Evolutionary conservation across 2,113 vertebrate genomes (phyloP), one percentile per base, ranked within the genome.

Genomic region (Gymnorhina tibicen): DNA sequence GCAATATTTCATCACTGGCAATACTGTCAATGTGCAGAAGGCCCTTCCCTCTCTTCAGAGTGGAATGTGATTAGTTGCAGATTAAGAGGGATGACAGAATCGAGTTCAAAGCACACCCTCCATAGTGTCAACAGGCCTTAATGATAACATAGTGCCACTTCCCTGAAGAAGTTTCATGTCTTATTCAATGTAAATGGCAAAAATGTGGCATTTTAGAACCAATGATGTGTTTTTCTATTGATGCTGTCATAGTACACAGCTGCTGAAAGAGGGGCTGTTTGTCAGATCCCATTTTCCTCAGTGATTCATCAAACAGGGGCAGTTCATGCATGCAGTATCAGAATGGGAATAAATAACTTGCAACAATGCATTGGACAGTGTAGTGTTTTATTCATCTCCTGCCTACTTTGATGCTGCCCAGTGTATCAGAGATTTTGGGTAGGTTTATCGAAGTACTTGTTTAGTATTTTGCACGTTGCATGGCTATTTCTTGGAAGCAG

Each of bases 51-150:
- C 96, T 75, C 63, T 93, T 95, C 96, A 80, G 97, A 93, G 97
- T 83, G 91, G 96, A 97, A 97, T 96, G 97, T 46, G 95, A 98
- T 97, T 98, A 98, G 76, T 95, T 97, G 94, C 96, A 98, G 98
- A 98, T 98, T 93, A 98, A 98, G 98, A 98, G 97, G 97, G 97
- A 98, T 98, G 98, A 98, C 97, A 97, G 97, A 97, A 64, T 14
- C 55, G 96, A 96, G 96, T 96, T 97, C 96, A 97, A 85, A 97
- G 97, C 96, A 96, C 97, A 91, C 75, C 89, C 21, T 90, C 95
- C 70, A 30, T 75, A 70, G 94, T 97, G 97, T 98, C 97, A 98
- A 96, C 96, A 97, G 96, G 94, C 93, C 97, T 96, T 98, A 98
- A 98, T 98, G 97, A 98, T 98, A 98, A 98, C 96, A 27, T 94